These are phyloP conservation scores for Pomatostomus ruficeps DNA, from an alignment of 2,113 vertebrate species.

Conservation along the genomic window DNA sequence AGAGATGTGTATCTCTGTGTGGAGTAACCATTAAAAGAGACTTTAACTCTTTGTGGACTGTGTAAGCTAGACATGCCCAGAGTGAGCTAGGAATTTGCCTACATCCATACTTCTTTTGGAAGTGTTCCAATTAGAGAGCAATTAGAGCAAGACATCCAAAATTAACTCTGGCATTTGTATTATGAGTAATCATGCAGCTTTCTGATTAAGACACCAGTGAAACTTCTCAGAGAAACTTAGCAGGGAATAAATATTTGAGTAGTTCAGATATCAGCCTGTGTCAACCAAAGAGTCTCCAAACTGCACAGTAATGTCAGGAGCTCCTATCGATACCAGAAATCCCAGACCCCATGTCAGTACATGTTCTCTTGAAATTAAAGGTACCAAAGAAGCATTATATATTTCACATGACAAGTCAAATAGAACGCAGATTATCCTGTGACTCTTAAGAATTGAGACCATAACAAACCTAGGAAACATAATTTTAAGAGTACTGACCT, in stretches of 20 bases:
- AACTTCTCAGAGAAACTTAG: background rate
- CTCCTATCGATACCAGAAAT: background rate
- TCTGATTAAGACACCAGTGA: background rate
- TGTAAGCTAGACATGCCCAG: background rate
- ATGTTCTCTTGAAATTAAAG: background rate
- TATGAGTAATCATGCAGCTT: background rate
- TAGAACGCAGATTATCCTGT: background rate
- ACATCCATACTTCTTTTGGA: background rate
- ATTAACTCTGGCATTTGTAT: background rate
- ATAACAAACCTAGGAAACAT: background rate
- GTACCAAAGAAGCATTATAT: background rate
- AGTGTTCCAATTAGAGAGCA: background rate
- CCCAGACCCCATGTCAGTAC: background rate
- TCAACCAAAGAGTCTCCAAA: background rate
- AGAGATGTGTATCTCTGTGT: background rate
- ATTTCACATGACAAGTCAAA: background rate
- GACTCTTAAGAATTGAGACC: background rate
- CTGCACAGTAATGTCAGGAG: background rate
- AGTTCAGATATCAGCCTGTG: background rate
- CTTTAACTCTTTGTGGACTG: background rate
- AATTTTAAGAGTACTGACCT: background rate
- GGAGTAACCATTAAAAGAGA: background rate
- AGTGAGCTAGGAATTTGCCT: background rate
- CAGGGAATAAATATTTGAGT: background rate
- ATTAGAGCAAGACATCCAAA: background rate